phyloP scores from a whole-genome alignment of 2,113 vertebrate genomes.

The Chascanopsetta lugubris region DNA sequence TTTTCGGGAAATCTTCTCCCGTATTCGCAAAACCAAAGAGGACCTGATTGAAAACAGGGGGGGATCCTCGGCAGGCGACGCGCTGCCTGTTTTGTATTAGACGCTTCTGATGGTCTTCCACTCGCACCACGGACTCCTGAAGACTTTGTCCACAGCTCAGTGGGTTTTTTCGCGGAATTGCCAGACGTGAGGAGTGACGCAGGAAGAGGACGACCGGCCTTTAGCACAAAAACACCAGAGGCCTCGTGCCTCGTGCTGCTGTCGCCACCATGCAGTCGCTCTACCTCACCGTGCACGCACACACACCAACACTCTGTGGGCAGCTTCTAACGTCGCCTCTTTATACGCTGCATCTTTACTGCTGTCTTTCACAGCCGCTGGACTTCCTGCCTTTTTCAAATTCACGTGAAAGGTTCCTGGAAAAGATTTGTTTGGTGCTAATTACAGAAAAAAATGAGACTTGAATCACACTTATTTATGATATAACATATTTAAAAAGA shows the following conservation, averaged over 20 bases:
- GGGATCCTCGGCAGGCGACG: conserved; percentile 15
- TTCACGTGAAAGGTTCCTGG: background rate
- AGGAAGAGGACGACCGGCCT: conserved; percentile 3
- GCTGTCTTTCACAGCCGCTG: conserved; percentile 1
- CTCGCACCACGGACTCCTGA: background rate
- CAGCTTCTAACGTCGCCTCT: too few species aligned
- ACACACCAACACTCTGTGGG: too few species aligned
- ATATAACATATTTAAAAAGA: background rate
- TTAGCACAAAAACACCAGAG: conserved; percentile 71
- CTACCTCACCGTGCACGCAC: conserved; percentile 57
- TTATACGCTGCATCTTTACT: background rate
- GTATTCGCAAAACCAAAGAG: conserved; percentile 92
- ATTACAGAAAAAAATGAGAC: background rate
- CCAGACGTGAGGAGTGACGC: conserved; percentile 28
- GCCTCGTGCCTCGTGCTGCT: conserved; percentile 57
- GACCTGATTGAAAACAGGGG: conserved; percentile 87
- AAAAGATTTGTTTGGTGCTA: conserved; percentile 3
- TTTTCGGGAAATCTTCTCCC: conserved; percentile 93
- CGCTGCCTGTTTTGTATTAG: conserved; percentile 20
- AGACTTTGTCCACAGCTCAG: conserved; percentile 9
- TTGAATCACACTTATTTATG: too few species aligned
- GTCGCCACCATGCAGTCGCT: conserved; percentile 36
- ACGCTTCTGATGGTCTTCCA: conserved; percentile 14
- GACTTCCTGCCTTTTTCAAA: background rate
- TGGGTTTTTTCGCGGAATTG: conserved; percentile 31